Percentiles rank a stretch among this genome's conserved stretches.
These are phyloP conservation scores for Eupithecia dodoneata DNA, from an alignment of 2,888 invertebrate species.

Conservation along the genomic window DNA sequence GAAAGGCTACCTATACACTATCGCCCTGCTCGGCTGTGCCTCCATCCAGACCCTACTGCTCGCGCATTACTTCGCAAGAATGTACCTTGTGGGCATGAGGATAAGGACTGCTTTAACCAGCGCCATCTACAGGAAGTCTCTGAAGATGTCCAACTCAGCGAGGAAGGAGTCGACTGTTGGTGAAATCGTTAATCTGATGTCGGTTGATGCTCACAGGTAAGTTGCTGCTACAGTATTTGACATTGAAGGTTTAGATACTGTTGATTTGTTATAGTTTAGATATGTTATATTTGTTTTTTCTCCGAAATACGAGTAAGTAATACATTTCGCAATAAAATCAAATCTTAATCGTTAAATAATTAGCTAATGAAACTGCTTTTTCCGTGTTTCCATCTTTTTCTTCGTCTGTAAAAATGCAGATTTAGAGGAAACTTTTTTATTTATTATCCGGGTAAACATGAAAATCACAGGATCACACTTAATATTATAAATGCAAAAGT, in stretches of 20 bases:
- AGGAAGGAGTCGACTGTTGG: conserved; percentile 94
- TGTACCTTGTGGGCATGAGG: conserved; percentile 95
- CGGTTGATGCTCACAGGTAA: conserved; percentile 93
- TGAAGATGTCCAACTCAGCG: conserved; percentile 91
- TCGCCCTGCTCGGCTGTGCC: conserved; percentile 89
- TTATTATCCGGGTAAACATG: too few relatives aligned
- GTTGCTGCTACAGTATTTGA: conserved; percentile 6
- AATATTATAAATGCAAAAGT: too few relatives aligned
- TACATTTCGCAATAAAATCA: too few relatives aligned
- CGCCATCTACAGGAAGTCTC: conserved; percentile 94
- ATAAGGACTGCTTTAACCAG: conserved; percentile 95
- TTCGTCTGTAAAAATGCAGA: too few relatives aligned
- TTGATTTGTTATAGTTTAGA: too few relatives aligned
- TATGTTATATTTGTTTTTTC: too few relatives aligned
- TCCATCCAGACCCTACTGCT: conserved; percentile 92
- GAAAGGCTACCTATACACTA: conserved; percentile 94
- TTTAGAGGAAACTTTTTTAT: too few relatives aligned
- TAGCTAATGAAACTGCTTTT: too few relatives aligned
- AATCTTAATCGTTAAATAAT: too few relatives aligned
- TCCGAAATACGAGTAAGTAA: too few relatives aligned
- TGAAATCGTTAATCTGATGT: conserved; percentile 96
- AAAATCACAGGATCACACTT: too few relatives aligned
- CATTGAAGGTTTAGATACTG: background rate
- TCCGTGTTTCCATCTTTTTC: too few relatives aligned
- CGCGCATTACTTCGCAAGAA: conserved; percentile 95